These are phyloP conservation scores for Melinopterus prodromus DNA, from an alignment of 2,888 invertebrate species.

Conservation along the genomic window DNA sequence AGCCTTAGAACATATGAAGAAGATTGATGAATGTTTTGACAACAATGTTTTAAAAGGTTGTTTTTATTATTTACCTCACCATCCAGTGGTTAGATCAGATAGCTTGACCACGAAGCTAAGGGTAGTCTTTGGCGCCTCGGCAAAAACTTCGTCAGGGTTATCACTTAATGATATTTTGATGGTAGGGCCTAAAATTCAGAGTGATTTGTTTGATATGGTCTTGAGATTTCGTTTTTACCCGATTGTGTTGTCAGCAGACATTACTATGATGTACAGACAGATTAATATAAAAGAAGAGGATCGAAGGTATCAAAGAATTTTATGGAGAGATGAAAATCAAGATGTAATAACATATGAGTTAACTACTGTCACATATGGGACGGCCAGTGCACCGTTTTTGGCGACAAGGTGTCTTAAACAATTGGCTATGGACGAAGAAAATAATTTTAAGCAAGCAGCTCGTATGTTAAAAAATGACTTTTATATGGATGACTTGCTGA, in stretches of 20 bases:
- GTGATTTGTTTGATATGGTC: constrained; percentile 21
- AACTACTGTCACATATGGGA: constrained; percentile 45
- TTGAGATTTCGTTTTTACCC: constrained; percentile 27
- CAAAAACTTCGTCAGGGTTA: constrained; percentile 12
- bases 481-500: too few species aligned
- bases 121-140: constrained; percentile 28
- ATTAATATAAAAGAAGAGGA: constrained; percentile 27
- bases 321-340: constrained; percentile 31
- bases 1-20: constrained; percentile 27
- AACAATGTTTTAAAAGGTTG: too few species aligned
- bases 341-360: constrained; percentile 34
- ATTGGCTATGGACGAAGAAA: constrained; percentile 32
- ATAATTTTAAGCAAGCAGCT: too few species aligned
- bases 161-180: constrained; percentile 29
- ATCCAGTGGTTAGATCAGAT: constrained; percentile 14
- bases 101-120: not conserved
- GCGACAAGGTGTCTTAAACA: constrained; percentile 29
- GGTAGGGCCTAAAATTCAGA: constrained; percentile 24
- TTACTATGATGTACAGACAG: constrained; percentile 37
- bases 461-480: too few species aligned
- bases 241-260: constrained; percentile 31
- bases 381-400: constrained; percentile 41
- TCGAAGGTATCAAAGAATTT: constrained; percentile 31
- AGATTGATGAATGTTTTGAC: not conserved
- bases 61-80: constrained; percentile 28